phyloP scores from a whole-genome alignment of 2,888 invertebrate genomes.

The Calliphora vomitoria region DNA sequence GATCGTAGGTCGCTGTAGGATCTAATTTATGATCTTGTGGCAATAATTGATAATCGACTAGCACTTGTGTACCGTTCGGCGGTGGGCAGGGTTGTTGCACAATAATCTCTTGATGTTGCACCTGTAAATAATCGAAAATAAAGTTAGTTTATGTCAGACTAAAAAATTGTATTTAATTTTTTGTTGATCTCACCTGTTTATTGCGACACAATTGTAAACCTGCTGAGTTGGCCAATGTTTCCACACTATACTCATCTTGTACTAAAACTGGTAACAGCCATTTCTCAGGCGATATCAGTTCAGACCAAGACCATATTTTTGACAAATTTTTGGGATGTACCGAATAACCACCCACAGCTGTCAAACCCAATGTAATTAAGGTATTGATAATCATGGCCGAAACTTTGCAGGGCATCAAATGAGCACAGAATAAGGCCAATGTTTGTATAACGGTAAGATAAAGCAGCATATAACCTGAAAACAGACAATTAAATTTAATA shows the following conservation, averaged over 20 bases:
- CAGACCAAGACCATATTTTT: slow-evolving; percentile 88
- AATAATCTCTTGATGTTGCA: slow-evolving; percentile 94
- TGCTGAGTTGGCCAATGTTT: slow-evolving; percentile 87
- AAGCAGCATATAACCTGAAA: slow-evolving; percentile 89
- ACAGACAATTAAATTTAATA: slow-evolving; percentile 56
- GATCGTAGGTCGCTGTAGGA: slow-evolving; percentile 85
- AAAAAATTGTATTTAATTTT: background rate
- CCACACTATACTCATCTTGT: slow-evolving; percentile 88
- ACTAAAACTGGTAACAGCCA: slow-evolving; percentile 90
- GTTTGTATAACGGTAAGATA: slow-evolving; percentile 90
- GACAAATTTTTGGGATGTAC: slow-evolving; percentile 89
- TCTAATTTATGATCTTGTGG: slow-evolving; percentile 86
- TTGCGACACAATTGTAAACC: slow-evolving; percentile 87
- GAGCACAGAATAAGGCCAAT: slow-evolving; percentile 88
- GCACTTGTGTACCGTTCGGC: slow-evolving; percentile 90
- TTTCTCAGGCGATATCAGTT: slow-evolving; percentile 89
- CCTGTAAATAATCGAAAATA: slow-evolving; percentile 84
- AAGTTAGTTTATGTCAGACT: background rate
- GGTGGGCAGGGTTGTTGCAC: slow-evolving; percentile 92
- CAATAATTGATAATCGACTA: slow-evolving; percentile 86
- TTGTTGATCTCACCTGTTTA: slow-evolving; percentile 87
- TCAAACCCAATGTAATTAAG: slow-evolving; percentile 87
- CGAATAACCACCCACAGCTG: slow-evolving; percentile 88
- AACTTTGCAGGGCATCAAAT: slow-evolving; percentile 88
- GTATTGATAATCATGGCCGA: slow-evolving; percentile 87